A percentile compares a stretch with the other conserved stretches of the same genome.
phyloP scores from a whole-genome alignment of 2,113 vertebrate genomes.

The Crotalus helleri region DNA sequence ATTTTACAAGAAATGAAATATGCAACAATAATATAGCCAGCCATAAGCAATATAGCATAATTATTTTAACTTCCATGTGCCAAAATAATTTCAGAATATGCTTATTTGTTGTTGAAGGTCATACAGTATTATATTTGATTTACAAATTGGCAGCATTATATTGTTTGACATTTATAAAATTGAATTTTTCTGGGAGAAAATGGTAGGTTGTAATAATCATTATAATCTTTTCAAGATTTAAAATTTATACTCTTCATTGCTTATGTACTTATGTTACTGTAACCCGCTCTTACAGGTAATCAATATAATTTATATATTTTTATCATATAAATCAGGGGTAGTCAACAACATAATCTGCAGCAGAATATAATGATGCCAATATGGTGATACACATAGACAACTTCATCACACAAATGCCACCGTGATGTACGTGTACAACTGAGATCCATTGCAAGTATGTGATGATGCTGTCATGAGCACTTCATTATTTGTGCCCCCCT shows the following conservation, averaged over 20 bases:
- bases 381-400: background rate
- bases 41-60: constrained; percentile 11
- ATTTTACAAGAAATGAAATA: constrained; percentile 21
- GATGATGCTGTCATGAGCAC: background rate
- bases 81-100: constrained; percentile 17
- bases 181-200: constrained; percentile 3
- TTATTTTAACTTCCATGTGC: constrained; percentile 36
- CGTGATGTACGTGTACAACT: background rate
- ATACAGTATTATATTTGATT: background rate
- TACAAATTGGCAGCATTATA: background rate
- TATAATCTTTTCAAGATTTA: background rate
- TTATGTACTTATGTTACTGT: background rate
- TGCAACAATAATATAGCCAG: constrained; percentile 27
- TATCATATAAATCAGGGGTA: background rate
- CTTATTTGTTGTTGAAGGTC: background rate
- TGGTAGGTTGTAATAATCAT: background rate
- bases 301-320: background rate
- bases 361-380: background rate
- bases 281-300: background rate
- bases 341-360: background rate
- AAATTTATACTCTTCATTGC: background rate
- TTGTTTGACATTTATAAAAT: background rate
- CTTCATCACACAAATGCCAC: background rate
- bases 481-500: background rate
- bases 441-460: background rate